A percentile compares a stretch with the other conserved stretches of the same genome.
Conservation (phyloP, 2,113 vertebrate species). For the Actenoides lindsayi region DNA sequence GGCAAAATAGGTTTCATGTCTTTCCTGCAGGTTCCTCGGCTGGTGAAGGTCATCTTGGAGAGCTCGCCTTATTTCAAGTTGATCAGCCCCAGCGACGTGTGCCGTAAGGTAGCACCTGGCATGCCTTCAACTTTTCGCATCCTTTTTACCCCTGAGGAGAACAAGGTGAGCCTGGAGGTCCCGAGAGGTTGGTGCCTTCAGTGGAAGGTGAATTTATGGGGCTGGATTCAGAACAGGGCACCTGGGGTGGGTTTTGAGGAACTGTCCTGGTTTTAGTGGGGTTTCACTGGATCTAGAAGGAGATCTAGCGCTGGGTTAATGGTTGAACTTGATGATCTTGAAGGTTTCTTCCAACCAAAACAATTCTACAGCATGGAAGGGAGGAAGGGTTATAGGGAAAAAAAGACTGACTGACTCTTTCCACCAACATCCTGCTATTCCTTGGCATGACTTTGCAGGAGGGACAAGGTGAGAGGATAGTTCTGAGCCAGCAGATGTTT, state of each 20-base stretch:
- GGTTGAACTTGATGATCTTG: no score
- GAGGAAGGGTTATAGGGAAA: not conserved
- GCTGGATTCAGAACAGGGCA: not conserved
- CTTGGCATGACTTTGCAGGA: not conserved
- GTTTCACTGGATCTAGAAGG: not conserved
- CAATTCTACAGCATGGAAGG: not conserved
- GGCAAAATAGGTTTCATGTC: not conserved
- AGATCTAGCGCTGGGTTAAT: no score
- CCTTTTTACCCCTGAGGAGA: constrained; percentile 83
- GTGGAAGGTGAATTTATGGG: not conserved
- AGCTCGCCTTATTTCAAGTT: constrained; percentile 83
- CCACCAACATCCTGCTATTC: not conserved
- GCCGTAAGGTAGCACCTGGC: constrained; percentile 80
- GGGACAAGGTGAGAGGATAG: not conserved
- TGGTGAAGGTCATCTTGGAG: constrained; percentile 80
- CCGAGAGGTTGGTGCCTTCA: not conserved
- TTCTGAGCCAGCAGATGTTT: not conserved
- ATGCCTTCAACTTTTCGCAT: constrained; percentile 74
- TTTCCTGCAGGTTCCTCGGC: constrained; percentile 72
- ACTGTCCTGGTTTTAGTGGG: not conserved
- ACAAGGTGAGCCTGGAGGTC: constrained; percentile 77
- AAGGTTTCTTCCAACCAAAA: no score
- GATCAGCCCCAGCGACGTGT: constrained; percentile 53
- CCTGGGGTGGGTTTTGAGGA: not conserved
- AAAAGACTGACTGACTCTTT: not conserved